These are phyloP conservation scores for Pomacea maculata DNA, from an alignment of 1,140 invertebrate species.

Conservation along the genomic window DNA sequence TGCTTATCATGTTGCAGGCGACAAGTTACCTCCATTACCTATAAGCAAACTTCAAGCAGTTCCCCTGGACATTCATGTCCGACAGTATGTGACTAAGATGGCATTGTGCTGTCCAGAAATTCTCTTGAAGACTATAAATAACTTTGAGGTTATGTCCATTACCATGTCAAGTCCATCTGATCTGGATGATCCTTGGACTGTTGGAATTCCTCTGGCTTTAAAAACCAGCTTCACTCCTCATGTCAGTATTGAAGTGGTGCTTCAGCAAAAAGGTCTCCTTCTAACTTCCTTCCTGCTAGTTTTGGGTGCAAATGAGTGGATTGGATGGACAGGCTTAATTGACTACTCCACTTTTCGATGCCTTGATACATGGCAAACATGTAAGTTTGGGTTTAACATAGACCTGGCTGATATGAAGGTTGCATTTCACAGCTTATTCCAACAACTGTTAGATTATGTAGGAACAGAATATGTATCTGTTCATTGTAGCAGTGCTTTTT, in stretches of 20 bases:
- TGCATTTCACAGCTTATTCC: not conserved
- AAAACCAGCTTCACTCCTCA: not conserved
- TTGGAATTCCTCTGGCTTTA: not conserved
- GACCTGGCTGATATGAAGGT: not conserved
- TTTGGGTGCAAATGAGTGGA: not conserved
- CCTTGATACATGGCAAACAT: not conserved
- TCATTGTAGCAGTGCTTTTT: not conserved
- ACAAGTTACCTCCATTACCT: not conserved
- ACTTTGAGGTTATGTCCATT: conserved; percentile 3
- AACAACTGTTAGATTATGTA: not conserved
- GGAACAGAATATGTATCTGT: conserved; percentile 3
- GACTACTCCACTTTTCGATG: conserved; percentile 17
- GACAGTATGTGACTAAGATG: not conserved
- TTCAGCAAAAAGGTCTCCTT: not conserved
- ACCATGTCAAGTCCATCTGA: too few relatives aligned
- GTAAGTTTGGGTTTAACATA: not conserved
- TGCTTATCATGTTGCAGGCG: not conserved
- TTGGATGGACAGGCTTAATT: conserved; percentile 1
- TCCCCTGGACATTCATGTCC: not conserved
- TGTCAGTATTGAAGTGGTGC: conserved; percentile 7
- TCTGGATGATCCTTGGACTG: not conserved
- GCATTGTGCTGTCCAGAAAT: conserved; percentile 9
- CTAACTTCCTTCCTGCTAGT: conserved; percentile 5
- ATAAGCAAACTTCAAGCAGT: too few relatives aligned
- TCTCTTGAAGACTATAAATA: conserved; percentile 3